These are phyloP conservation scores for Arenicola marina DNA, from an alignment of 2,888 invertebrate species.

Conservation along the genomic window DNA sequence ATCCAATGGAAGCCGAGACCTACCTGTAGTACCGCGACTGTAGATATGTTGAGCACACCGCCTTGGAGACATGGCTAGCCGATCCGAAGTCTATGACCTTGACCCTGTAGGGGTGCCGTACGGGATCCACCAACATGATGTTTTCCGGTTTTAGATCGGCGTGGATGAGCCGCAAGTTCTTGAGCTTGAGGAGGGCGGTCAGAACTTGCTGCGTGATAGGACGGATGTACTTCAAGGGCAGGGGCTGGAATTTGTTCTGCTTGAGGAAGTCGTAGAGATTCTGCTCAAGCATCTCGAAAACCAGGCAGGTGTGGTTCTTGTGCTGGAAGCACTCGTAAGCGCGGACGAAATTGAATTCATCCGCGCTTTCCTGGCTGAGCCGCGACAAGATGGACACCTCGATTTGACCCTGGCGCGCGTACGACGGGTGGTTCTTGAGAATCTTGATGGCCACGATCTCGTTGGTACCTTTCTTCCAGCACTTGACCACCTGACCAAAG, in stretches of 20 bases:
- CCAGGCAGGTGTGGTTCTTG: conserved; percentile 98
- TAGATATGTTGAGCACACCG: conserved; percentile 98
- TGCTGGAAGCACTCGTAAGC: conserved; percentile 99
- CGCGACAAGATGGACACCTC: conserved; percentile 75
- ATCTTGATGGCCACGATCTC: conserved; percentile 99
- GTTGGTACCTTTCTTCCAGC: conserved; percentile 99
- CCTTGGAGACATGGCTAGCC: conserved; percentile 98
- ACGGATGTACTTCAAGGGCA: conserved; percentile 97
- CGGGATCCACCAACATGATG: conserved; percentile 99
- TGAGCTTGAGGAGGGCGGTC: conserved; percentile 79
- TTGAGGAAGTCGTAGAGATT: conserved; percentile 99
- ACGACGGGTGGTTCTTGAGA: conserved; percentile 99
- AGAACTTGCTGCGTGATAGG: conserved; percentile 98
- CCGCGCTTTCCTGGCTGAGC: conserved; percentile 62
- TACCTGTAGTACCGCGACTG: conserved; percentile 96
- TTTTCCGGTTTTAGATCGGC: conserved; percentile 99
- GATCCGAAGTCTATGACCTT: conserved; percentile 99
- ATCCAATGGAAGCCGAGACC: conserved; percentile 23
- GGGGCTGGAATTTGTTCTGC: conserved; percentile 98
- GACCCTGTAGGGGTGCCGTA: conserved; percentile 95
- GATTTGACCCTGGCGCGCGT: conserved; percentile 99
- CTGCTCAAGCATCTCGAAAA: conserved; percentile 99
- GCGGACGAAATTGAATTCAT: conserved; percentile 95
- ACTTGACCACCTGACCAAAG: conserved; percentile 98
- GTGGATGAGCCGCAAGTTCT: conserved; percentile 98